Evolutionary conservation across 2,888 invertebrate genomes (phyloP).

Genomic region (Perizoma affinitatum): DNA sequence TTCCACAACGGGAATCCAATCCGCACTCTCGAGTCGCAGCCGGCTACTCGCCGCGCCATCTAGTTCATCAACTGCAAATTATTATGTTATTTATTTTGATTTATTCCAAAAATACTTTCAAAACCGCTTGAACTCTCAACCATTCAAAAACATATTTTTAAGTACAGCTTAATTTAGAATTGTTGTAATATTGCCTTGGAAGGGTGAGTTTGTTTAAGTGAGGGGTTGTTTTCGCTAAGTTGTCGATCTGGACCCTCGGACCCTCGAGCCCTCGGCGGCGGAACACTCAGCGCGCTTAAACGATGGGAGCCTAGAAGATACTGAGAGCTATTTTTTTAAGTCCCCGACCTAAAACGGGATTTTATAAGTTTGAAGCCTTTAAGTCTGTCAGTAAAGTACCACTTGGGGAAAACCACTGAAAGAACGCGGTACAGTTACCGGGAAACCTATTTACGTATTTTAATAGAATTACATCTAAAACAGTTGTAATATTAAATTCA

Average conservation of each 20-base stretch:
- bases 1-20: no score
- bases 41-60: no score
- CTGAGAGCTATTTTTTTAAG: slow-evolving; percentile 6
- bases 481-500: no score
- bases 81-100: no score
- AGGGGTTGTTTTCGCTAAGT: slow-evolving; percentile 24
- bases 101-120: background rate
- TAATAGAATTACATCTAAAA: no score
- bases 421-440: background rate
- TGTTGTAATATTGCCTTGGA: slow-evolving; percentile 19
- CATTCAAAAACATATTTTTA: slow-evolving; percentile 14
- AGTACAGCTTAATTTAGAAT: slow-evolving; percentile 19
- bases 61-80: no score
- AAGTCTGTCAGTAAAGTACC: no score
- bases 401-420: no score
- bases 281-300: slow-evolving; percentile 10
- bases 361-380: slow-evolving; percentile 4
- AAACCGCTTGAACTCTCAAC: background rate
- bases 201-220: slow-evolving; percentile 20
- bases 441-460: background rate
- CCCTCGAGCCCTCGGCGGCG: background rate
- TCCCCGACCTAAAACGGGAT: slow-evolving; percentile 4
- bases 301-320: slow-evolving; percentile 5
- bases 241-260: slow-evolving; percentile 12
- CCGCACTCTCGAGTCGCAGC: no score